These are phyloP conservation scores for Hemiprocne comata DNA, from an alignment of 2,113 vertebrate genomes.

Conservation along the genomic window DNA sequence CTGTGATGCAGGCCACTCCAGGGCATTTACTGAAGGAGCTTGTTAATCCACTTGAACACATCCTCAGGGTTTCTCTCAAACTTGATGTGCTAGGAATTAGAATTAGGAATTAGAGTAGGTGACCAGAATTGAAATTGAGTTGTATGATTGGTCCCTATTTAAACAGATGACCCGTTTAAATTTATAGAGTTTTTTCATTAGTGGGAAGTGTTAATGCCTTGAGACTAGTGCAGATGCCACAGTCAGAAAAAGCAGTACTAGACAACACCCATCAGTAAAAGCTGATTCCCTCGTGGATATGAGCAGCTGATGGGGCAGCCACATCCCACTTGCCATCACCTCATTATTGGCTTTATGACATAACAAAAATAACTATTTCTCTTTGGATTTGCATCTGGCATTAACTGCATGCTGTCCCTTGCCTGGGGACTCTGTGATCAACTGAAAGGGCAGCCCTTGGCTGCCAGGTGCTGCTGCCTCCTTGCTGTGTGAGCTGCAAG, in stretches of 20 bases:
- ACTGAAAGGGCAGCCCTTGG: accelerated
- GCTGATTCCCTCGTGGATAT: accelerated
- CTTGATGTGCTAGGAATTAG: neutral
- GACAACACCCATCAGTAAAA: neutral
- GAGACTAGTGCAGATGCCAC: neutral
- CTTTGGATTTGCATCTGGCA: neutral
- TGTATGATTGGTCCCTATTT: neutral
- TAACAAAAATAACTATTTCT: neutral
- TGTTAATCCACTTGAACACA: neutral
- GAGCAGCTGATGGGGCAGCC: neutral
- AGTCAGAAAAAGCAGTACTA: neutral
- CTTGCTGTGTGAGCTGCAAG: neutral
- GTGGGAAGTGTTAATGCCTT: neutral
- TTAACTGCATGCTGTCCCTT: accelerated
- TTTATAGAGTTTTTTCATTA: neutral
- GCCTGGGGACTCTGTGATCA: neutral
- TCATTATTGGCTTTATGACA: neutral
- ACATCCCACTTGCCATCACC: neutral
- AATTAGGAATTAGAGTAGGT: neutral
- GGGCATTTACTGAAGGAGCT: neutral
- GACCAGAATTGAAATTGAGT: neutral
- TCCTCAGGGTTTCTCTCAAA: neutral
- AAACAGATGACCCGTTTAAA: neutral
- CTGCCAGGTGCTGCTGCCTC: neutral
- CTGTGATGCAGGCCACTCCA: neutral